phyloP scores from a whole-genome alignment of 2,797 vertebrate genomes.

The Liasis olivaceus region DNA sequence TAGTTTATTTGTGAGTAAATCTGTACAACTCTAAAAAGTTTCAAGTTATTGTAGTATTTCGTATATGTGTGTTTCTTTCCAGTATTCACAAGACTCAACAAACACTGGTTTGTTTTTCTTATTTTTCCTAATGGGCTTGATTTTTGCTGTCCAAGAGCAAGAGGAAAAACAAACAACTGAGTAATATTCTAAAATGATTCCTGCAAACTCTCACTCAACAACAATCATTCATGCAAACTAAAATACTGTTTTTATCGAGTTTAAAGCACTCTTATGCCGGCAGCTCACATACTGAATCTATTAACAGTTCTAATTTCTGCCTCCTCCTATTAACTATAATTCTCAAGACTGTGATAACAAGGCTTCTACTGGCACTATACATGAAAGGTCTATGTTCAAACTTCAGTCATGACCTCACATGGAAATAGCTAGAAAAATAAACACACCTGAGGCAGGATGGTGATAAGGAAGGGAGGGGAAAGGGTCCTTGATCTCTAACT shows the following conservation, averaged over 20 bases:
- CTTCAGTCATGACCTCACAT: background rate
- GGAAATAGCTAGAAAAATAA: background rate
- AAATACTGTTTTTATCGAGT: conserved; percentile 2
- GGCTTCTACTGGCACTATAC: background rate
- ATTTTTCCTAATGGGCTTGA: background rate
- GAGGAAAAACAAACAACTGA: background rate
- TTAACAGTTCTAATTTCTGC: conserved; percentile 14
- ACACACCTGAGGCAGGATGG: background rate
- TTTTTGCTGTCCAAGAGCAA: background rate
- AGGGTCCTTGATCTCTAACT: background rate
- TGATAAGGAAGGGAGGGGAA: background rate
- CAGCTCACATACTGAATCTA: background rate
- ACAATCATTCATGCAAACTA: background rate
- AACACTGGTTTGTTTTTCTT: fast-evolving
- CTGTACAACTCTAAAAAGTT: conserved; percentile 2
- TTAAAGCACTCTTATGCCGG: background rate
- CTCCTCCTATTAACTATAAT: conserved; percentile 27
- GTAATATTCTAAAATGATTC: background rate
- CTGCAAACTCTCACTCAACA: background rate
- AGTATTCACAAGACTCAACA: conserved; percentile 15
- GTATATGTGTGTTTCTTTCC: background rate
- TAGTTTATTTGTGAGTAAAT: conserved; percentile 28
- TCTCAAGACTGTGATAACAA: background rate
- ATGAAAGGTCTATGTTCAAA: background rate
- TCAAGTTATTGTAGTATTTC: conserved; percentile 2